Percentiles rank a stretch among this genome's conserved stretches.
Evolutionary conservation across 2,113 vertebrate species (phyloP).

Genomic region (Meles meles): DNA sequence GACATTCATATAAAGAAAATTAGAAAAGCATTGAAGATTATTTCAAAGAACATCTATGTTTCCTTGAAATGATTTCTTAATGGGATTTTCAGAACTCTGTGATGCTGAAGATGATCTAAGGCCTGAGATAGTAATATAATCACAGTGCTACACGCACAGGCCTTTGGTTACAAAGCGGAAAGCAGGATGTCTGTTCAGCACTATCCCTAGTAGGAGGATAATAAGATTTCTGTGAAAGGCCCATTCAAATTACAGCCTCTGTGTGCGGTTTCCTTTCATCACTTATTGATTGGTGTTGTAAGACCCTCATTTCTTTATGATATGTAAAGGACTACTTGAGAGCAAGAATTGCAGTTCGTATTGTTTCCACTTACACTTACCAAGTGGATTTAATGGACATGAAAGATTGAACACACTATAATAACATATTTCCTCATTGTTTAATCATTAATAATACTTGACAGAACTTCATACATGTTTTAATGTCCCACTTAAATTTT

Average conservation of each 20-base stretch:
- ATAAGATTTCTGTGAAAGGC: conserved; percentile 24
- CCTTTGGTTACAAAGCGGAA: conserved; percentile 4
- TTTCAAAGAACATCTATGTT: conserved; percentile 51
- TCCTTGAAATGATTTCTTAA: conserved; percentile 65
- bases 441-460: conserved; percentile 62
- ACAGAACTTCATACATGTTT: conserved; percentile 63
- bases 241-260: background rate
- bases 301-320: conserved; percentile 30
- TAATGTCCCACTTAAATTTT: conserved; percentile 57
- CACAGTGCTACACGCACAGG: background rate
- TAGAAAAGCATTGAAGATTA: conserved; percentile 42
- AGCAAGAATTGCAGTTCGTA: background rate
- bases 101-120: conserved; percentile 42
- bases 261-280: conserved; percentile 38
- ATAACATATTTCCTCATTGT: conserved; percentile 60
- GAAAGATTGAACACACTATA: conserved; percentile 58
- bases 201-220: background rate
- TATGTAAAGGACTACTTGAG: background rate
- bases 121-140: conserved; percentile 1
- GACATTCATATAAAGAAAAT: background rate
- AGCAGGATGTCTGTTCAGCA: background rate
- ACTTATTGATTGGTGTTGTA: conserved; percentile 36
- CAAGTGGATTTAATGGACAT: conserved; percentile 33
- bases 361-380: conserved; percentile 32
- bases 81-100: conserved; percentile 51